Percentiles rank a stretch among this genome's conserved stretches.
phyloP scores from a whole-genome alignment of 2,797 vertebrate species.

The Margarornis squamiger region DNA sequence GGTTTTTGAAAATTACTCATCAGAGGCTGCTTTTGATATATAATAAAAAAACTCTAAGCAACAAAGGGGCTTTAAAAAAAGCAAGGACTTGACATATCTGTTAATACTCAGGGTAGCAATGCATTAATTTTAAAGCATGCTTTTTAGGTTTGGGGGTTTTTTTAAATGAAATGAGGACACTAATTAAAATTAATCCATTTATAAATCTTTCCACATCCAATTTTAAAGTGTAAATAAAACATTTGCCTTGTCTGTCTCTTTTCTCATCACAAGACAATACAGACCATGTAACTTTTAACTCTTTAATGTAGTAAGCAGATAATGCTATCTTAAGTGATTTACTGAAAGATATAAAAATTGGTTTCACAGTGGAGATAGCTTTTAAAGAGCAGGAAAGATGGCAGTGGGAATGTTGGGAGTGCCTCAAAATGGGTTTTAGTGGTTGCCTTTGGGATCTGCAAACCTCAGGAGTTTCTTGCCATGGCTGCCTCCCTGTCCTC shows the following conservation, averaged over 20 bases:
- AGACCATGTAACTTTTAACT: slow-evolving; percentile 23
- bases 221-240: slow-evolving; percentile 51
- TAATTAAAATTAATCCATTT: slow-evolving; percentile 61
- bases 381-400: not conserved
- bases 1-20: not conserved
- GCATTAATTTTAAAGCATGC: slow-evolving; percentile 43
- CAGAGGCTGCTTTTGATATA: not conserved
- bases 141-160: not conserved
- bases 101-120: not conserved
- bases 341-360: not conserved
- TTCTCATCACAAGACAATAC: not conserved
- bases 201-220: slow-evolving; percentile 14
- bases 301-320: not conserved
- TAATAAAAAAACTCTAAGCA: not conserved
- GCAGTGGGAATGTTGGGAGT: not conserved
- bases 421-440: not conserved
- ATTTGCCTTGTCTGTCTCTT: not conserved
- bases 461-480: not conserved
- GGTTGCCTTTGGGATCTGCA: slow-evolving; percentile 7
- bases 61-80: slow-evolving; percentile 10
- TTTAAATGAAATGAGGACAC: not conserved
- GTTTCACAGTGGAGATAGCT: not conserved
- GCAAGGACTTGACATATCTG: slow-evolving; percentile 4
- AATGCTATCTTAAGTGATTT: not conserved
- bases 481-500: not conserved